Evolutionary conservation across 2,113 vertebrate genomes (phyloP), one percentile per base, ranked within the genome.

Genomic region (Lepus timidus): DNA sequence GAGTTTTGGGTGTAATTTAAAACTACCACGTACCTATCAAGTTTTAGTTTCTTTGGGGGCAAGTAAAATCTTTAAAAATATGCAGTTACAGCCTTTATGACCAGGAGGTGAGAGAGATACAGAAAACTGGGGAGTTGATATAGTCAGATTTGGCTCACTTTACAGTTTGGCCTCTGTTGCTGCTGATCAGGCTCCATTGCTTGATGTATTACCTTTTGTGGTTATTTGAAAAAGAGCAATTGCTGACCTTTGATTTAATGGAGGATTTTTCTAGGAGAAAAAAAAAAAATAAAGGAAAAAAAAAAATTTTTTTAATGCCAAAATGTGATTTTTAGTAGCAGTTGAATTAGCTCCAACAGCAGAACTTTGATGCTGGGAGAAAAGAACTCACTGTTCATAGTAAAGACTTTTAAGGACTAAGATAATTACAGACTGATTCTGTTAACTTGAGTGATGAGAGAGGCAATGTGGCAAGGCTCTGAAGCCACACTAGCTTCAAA

Each of bases 211-310:
- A 55, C 49, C 51, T 55, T 13, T 78, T 61, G 51, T 80, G 31
- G 10, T 86, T 90, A 86, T 70, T 83, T 9, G 19, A 22, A 73
- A 79, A 51, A 36, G 86, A 78, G 25, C 14, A 29, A 27, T 70
- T 68, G 67, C 70, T 78, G 75, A 75, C 44, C n/a, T 87, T 82
- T 90, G n/a, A 76, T 70, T 93, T 90, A 87, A 58, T 82, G 55
- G 29, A 86, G 25, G 29, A 31, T 58, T 17, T 27, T 76, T 84
- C 55, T 71, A 58, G 55, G 44, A 83, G 58, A 51, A 61, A 89
- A 67, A 51, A 61, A n/a, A n/a, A n/a, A n/a, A n/a, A n/a, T n/a
- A n/a, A n/a, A n/a, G n/a, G n/a, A 61, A 89, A 67, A 51, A 61
- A 51, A 61, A 89, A 67, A 51, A 61, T 58, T 58, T 58, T 58